Evolutionary conservation across 2,888 invertebrate genomes (phyloP).

Genomic region (Autographa gamma): DNA sequence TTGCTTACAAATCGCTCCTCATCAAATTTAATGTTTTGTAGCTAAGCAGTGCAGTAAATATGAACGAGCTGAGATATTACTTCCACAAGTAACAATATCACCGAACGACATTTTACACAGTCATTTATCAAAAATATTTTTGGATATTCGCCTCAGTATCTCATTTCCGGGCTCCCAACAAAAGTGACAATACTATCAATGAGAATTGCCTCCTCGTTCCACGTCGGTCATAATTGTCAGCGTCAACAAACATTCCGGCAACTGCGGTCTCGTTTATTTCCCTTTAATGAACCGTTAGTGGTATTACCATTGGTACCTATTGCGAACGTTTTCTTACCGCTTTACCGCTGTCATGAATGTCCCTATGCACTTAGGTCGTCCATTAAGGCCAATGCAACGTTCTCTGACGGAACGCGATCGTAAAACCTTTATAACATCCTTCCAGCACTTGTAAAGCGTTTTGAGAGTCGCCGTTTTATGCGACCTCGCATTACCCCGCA

Average conservation of each 20-base stretch:
- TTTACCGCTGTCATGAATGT: slow-evolving; percentile 85
- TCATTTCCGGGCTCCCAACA: slow-evolving; percentile 32
- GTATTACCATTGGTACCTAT: slow-evolving; percentile 67
- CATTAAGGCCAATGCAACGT: slow-evolving; percentile 87
- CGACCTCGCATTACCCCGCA: slow-evolving; percentile 78
- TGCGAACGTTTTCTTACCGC: slow-evolving; percentile 72
- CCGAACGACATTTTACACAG: slow-evolving; percentile 14
- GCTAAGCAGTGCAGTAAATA: slow-evolving; percentile 28
- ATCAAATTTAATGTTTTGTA: slow-evolving; percentile 65
- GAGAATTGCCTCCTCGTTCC: slow-evolving; percentile 15
- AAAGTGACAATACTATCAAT: slow-evolving; percentile 41
- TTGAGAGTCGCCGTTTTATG: slow-evolving; percentile 84
- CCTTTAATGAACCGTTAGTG: slow-evolving; percentile 72
- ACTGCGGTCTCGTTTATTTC: slow-evolving; percentile 57
- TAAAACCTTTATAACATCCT: slow-evolving; percentile 89
- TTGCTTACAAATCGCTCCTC: slow-evolving; percentile 66
- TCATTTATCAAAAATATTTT: slow-evolving; percentile 31
- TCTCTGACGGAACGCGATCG: slow-evolving; percentile 86
- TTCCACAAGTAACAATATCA: slow-evolving; percentile 18
- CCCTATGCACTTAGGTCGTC: slow-evolving; percentile 87
- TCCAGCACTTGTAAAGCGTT: slow-evolving; percentile 88
- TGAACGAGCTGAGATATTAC: slow-evolving; percentile 15
- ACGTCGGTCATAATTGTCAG: slow-evolving; percentile 44
- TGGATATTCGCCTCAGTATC: slow-evolving; percentile 17
- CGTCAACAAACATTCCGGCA: slow-evolving; percentile 53